Evolutionary conservation across 2,797 vertebrate genomes (phyloP), one percentile per base, ranked within the genome.

Genomic region (Phataginus tetradactyla): DNA sequence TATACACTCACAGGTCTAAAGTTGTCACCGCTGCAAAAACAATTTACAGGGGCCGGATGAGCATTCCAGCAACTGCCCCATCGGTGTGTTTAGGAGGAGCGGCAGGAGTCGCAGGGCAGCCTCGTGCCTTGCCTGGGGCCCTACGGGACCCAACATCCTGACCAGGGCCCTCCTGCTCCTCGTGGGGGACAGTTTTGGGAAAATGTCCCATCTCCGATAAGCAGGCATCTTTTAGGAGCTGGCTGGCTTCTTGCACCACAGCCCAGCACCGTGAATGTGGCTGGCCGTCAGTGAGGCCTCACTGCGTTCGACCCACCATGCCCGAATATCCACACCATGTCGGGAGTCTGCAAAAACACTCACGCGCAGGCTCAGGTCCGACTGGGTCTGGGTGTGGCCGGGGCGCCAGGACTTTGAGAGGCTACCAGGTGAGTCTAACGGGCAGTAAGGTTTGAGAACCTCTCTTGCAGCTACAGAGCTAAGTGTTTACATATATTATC

Each of bases 1-100:
- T 59, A 25, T 84, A 55, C 6, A 64, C 25, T 64, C 77, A 20
- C 37, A 55, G 29, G 85, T 57, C 94, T 95, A 87, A 95, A 95
- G 75, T 20, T 17, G 74, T 90, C 59, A 45, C 45, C 45, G 45
- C 39, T 42, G 63, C 34, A 8, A n/a, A 66, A 34, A 10, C 34
- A 13, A 20, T 32, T 42, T 23, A 25, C 42, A 18, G 8, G 0
- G 42, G 75, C 66, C 2, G 0, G 42, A 12, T 32, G 20, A 32
- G 77, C 8, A 29, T 49, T n/a, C 57, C 37, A 18, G 4, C 4
- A 3, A 34, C 1, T 21, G 32, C n/a, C 42, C 64, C 5, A 7
- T 34, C 9, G 20, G 45, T 12, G 45, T 11, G 11, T 12, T 11
- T n/a, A n/a, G 63, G 81, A 66, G 72, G 42, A 20, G 53, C 23